Base-by-base conservation (phyloP, 2,888 invertebrate species). In the Marasmarcha lunaedactyla region DNA sequence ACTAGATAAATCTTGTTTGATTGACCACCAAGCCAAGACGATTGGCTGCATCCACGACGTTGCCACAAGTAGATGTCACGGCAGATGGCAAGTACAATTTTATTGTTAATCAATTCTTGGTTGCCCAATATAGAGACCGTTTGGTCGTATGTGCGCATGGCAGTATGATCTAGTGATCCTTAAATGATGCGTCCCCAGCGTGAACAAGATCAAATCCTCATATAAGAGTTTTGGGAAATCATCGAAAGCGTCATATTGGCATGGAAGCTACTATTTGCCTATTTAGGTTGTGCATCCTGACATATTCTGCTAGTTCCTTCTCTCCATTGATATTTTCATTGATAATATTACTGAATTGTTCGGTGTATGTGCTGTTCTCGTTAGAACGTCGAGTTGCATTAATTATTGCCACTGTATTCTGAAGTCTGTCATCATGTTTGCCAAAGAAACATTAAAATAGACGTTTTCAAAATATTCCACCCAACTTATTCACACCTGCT, bases 381-480 rank as follows among this genome's bases (percentile, higher is more conserved):
- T 41, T 38, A 14, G 37, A 27, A 12, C 33, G 33, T 14, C 42
- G 42, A 14, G 38, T 43, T 15, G 41, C 39, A 13, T 47, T 44
- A 12, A 46, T 37, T 3, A 45, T 13, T 10, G 45, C 47, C 15
- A 43, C 45, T 20, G 42, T 38, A 47, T 47, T 35, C 33, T 42
- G 12, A 40, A 44, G 30, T 44, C 46, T n/a, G 14, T 35, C 39
- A 47, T 44, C 35, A 27, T 27, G 5, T 30, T 44, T 11, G 40
- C 20, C 14, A 43, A 38, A 37, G 37, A 27, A 27, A 34, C 36
- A 40, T 42, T 42, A 40, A 40, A 44, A 35, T 41, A 35, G 14
- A 2, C 15, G 25, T 42, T 13, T 25, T 38, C 26, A 14, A 42
- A 45, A 27, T 41, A 33, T 35, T 43, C 41, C 37, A 36, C 43